Evolutionary conservation across 2,797 vertebrate species (phyloP).

Genomic region (Eupleurogrammus muticus): DNA sequence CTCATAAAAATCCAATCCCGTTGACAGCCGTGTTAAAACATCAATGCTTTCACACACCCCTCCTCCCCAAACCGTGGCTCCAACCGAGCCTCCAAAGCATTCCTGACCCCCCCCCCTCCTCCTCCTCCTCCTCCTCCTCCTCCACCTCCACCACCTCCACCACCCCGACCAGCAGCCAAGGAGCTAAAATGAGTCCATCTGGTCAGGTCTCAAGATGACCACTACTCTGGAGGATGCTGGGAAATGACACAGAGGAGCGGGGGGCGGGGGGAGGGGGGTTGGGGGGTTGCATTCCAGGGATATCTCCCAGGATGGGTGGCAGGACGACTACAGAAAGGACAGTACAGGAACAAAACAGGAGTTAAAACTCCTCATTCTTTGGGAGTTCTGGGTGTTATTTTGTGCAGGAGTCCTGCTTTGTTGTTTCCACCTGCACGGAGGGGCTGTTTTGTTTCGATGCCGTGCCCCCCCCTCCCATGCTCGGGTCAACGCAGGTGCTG

Average conservation of each 20-base stretch:
- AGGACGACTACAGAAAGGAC: slow-evolving; percentile 1
- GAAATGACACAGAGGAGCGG: slow-evolving; percentile 13
- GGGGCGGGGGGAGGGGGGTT: not conserved
- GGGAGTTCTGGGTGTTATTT: no score
- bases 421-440: no score
- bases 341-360: no score
- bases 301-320: slow-evolving; percentile 36
- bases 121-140: slow-evolving; percentile 12
- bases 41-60: slow-evolving; percentile 29
- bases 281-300: slow-evolving; percentile 63
- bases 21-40: slow-evolving; percentile 54
- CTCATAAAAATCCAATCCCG: slow-evolving; percentile 41
- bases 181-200: slow-evolving; percentile 58
- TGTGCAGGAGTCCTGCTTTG: no score
- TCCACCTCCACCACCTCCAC: slow-evolving; percentile 12
- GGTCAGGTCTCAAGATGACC: slow-evolving; percentile 58
- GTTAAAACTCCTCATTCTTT: no score
- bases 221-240: slow-evolving; percentile 47
- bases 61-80: no score
- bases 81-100: slow-evolving; percentile 36
- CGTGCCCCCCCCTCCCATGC: no score
- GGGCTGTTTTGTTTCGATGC: no score
- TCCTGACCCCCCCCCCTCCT: slow-evolving; percentile 31
- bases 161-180: slow-evolving; percentile 18
- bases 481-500: no score